Percentiles rank a stretch among this genome's conserved stretches.
Conservation (phyloP, 2,888 invertebrate genomes). For the Fabriciana adippe region DNA sequence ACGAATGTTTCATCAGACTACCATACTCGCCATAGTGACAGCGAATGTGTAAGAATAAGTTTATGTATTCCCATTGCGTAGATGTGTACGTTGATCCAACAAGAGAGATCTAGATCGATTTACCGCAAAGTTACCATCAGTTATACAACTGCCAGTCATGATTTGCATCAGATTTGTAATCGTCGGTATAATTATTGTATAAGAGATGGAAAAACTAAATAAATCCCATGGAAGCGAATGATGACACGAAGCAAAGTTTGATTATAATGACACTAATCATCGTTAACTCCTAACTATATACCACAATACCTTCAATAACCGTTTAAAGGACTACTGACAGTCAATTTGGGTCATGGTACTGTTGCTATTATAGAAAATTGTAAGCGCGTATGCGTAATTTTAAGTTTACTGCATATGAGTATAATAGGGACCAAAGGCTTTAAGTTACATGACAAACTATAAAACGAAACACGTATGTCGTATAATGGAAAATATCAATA, state of each 20-base stretch:
- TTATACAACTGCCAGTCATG: constrained; percentile 69
- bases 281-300: constrained; percentile 30
- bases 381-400: constrained; percentile 18
- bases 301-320: constrained; percentile 36
- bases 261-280: constrained; percentile 40
- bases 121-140: constrained; percentile 35
- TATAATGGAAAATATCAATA: too few relatives aligned
- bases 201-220: not conserved
- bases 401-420: constrained; percentile 6
- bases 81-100: constrained; percentile 42
- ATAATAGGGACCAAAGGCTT: too few relatives aligned
- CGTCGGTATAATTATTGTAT: not conserved
- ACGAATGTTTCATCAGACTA: constrained; percentile 7
- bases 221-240: constrained; percentile 1
- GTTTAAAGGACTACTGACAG: constrained; percentile 39
- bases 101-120: constrained; percentile 45
- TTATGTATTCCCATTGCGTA: constrained; percentile 27
- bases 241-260: constrained; percentile 17
- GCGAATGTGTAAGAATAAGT: constrained; percentile 4
- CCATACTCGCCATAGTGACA: constrained; percentile 1
- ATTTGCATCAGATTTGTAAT: constrained; percentile 60
- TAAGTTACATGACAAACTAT: too few relatives aligned
- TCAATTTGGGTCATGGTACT: constrained; percentile 42
- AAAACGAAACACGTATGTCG: too few relatives aligned
- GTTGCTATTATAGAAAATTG: constrained; percentile 33